Evolutionary conservation across 2,113 vertebrate species (phyloP), one percentile per base, ranked within the genome.

Genomic region (Lota lota): DNA sequence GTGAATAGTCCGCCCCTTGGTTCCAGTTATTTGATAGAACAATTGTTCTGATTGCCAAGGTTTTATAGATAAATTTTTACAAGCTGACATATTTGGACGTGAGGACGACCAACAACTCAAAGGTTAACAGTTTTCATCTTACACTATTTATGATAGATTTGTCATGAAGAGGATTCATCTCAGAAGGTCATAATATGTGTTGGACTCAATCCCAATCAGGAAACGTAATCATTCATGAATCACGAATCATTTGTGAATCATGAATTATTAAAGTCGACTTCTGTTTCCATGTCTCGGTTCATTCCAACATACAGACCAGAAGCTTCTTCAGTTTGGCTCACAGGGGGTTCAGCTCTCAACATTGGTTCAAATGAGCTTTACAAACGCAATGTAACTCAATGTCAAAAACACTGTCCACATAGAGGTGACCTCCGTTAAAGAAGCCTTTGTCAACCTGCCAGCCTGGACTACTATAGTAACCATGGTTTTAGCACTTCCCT

Each of bases 401-500:
- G 56, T 58, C 28, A 4, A 47, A 47, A 47, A 47, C 40, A 47
- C 40, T 53, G 56, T 58, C 10, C 20, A 47, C 8, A 47, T 47
- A 47, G 40, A 47, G 40, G 40, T 47, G 40, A 47, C 40, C 10
- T 8, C 40, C 40, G 6, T 47, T 47, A 47, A 61, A 79, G 62
- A 79, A 64, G 72, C 74, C 18, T 57, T 81, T 82, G 76, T 79
- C 66, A 77, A 72, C 75, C 75, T 79, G 73, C 70, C 78, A 73
- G 70, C 73, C 77, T 75, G 40, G 1, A 67, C 71, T 22, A 51
- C 20, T 28, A 40, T 7, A 36, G 68, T 71, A 73, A 77, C 66
- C 66, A 71, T 63, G 33, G 22, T 70, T 74, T 65, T 70, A 61
- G 66, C 47, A 62, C 50, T 61, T 68, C 73, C 79, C 57, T 63